Evolutionary conservation across 2,888 invertebrate genomes (phyloP).

Genomic region (Drosophila neutralis): DNA sequence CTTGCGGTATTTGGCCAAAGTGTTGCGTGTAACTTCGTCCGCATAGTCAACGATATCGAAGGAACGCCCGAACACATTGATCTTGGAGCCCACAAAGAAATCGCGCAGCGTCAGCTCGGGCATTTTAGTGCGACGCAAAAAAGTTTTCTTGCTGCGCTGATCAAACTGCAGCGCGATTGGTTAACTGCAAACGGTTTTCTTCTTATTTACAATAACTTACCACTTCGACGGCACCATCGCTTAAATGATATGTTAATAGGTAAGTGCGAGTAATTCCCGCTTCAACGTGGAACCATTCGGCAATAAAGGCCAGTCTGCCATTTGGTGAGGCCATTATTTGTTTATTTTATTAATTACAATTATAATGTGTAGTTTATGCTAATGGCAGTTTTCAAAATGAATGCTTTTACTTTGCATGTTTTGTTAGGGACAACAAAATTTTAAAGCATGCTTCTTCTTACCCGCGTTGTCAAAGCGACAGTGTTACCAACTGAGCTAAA

Average conservation of each 20-base stretch:
- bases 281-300: slow-evolving; percentile 95
- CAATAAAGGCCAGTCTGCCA: slow-evolving; percentile 86
- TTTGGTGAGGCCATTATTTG: slow-evolving; percentile 27
- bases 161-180: slow-evolving; percentile 86
- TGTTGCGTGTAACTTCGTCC: slow-evolving; percentile 87
- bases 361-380: slow-evolving; percentile 15
- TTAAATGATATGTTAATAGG: slow-evolving; percentile 90
- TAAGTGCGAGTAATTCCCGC: slow-evolving; percentile 91
- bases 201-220: slow-evolving; percentile 84
- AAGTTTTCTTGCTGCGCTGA: slow-evolving; percentile 87
- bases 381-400: slow-evolving; percentile 30
- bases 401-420: slow-evolving; percentile 35
- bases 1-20: slow-evolving; percentile 87
- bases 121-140: slow-evolving; percentile 88
- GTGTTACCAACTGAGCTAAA: slow-evolving; percentile 1
- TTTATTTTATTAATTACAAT: slow-evolving; percentile 8
- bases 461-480: slow-evolving; percentile 62
- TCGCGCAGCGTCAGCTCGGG: slow-evolving; percentile 88
- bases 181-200: neutral
- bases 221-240: slow-evolving; percentile 92
- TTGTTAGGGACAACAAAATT: slow-evolving; percentile 33
- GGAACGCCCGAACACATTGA: slow-evolving; percentile 90
- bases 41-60: slow-evolving; percentile 91
- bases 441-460: slow-evolving; percentile 56
- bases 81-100: slow-evolving; percentile 90